These are phyloP conservation scores for Apis florea DNA, from an alignment of 1,140 invertebrate species.

Conservation along the genomic window DNA sequence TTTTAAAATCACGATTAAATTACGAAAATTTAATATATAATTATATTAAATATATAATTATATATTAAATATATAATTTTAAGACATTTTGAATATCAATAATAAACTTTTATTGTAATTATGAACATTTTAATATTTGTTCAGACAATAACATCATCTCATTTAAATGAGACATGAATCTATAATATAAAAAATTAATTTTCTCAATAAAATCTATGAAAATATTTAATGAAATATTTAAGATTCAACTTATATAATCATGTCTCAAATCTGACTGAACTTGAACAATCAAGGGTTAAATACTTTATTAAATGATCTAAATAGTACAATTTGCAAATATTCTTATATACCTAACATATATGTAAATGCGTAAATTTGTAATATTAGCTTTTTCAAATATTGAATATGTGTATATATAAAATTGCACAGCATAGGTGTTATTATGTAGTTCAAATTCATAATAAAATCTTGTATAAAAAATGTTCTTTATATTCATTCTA, in stretches of 20 bases:
- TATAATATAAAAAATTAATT: slow-evolving; percentile 1
- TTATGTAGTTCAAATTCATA: slow-evolving; percentile 58
- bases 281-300: slow-evolving; percentile 65
- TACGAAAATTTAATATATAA: too few species aligned
- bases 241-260: slow-evolving; percentile 15
- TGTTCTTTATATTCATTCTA: slow-evolving; percentile 55
- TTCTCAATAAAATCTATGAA: slow-evolving; percentile 1
- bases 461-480: slow-evolving; percentile 61
- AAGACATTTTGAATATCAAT: slow-evolving; percentile 29
- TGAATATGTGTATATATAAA: slow-evolving; percentile 54
- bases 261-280: slow-evolving; percentile 28
- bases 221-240: slow-evolving; percentile 24
- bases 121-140: slow-evolving; percentile 33
- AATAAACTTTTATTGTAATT: slow-evolving; percentile 23
- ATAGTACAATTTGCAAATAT: slow-evolving; percentile 56
- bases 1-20: neutral
- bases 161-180: slow-evolving; percentile 14
- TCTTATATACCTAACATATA: slow-evolving; percentile 39
- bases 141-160: slow-evolving; percentile 41
- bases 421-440: slow-evolving; percentile 58
- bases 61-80: neutral
- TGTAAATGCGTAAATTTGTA: slow-evolving; percentile 58
- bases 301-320: slow-evolving; percentile 54
- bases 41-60: too few species aligned
- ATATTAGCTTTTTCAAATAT: slow-evolving; percentile 60